Evolutionary conservation across 1,140 invertebrate species (phyloP), one percentile per base, ranked within the genome.

Genomic region (Trypoxylus dichotomus): DNA sequence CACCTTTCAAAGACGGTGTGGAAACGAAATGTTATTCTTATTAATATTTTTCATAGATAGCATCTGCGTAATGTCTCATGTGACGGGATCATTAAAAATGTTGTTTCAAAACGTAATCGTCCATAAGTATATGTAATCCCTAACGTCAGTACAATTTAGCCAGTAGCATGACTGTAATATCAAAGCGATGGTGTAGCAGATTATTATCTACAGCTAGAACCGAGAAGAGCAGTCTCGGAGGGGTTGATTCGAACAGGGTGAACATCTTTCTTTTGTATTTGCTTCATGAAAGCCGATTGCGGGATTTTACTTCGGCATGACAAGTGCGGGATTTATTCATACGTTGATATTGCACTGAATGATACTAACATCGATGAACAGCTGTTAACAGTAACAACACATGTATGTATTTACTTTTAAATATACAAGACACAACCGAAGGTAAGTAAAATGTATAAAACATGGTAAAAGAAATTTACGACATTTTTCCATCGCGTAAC

Each of bases 31-130:
- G 32, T 37, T 37, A 37, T 37, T 37, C 32, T 58, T 58, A 13
- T 13, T 58, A 58, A 58, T 19, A 5, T 21, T 21, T 58, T 13
- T 58, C 1, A 8, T 13, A n/a, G 15, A 19, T 13, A 19, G 47
- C 0, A 19, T 13, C n/a, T n/a, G n/a, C n/a, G n/a, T n/a, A n/a
- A n/a, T n/a, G n/a, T n/a, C 7, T 58, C 47, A 58, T 37, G 32
- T 37, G 19, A 54, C 15, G 3, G 47, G 1, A 54, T 19, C n/a
- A 19, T 68, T 68, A 68, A 71, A 76, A 74, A 79, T 58, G 72
- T 76, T 75, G 60, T 79, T 74, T 74, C 54, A 76, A 76, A 74
- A 75, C 63, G 76, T 79, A 79, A 79, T 79, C 75, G 78, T 75
- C 71, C 75, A 75, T 79, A 79, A 79, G 76, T 76, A 76, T 68